Percentiles rank a stretch among this genome's conserved stretches.
These are phyloP conservation scores for Achatina immaculata DNA, from an alignment of 1,140 invertebrate genomes.

Conservation along the genomic window DNA sequence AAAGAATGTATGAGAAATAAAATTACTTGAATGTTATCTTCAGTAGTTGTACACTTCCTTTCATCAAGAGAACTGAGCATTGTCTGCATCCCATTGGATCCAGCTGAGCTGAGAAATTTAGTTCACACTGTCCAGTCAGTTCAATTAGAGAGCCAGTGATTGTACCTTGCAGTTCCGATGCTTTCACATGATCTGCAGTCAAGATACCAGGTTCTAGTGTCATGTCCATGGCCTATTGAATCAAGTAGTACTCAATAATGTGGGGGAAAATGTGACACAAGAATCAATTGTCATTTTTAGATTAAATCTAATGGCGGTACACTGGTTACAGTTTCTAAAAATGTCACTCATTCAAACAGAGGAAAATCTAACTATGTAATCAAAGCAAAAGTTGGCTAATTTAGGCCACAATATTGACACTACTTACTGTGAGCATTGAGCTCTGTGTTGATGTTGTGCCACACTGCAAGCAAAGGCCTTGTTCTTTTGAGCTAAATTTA, in stretches of 20 bases:
- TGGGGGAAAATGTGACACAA: background rate
- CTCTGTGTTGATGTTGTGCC: background rate
- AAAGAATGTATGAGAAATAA: too few species aligned
- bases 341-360: background rate
- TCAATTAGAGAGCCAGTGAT: background rate
- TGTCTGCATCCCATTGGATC: slow-evolving; percentile 23
- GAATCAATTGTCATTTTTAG: background rate
- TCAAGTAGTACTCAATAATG: background rate
- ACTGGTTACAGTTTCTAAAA: too few species aligned
- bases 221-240: background rate
- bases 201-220: background rate
- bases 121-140: background rate
- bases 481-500: background rate
- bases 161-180: background rate
- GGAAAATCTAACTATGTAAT: too few species aligned
- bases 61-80: slow-evolving; percentile 12
- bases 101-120: background rate
- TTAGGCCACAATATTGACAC: too few species aligned
- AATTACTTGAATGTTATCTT: background rate
- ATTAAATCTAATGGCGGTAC: background rate
- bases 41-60: slow-evolving; percentile 21
- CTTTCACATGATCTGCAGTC: background rate
- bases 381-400: too few species aligned
- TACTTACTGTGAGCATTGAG: slow-evolving; percentile 18
- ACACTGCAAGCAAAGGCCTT: background rate